phyloP scores from a whole-genome alignment of 2,113 vertebrate species.

The Galbula dea region DNA sequence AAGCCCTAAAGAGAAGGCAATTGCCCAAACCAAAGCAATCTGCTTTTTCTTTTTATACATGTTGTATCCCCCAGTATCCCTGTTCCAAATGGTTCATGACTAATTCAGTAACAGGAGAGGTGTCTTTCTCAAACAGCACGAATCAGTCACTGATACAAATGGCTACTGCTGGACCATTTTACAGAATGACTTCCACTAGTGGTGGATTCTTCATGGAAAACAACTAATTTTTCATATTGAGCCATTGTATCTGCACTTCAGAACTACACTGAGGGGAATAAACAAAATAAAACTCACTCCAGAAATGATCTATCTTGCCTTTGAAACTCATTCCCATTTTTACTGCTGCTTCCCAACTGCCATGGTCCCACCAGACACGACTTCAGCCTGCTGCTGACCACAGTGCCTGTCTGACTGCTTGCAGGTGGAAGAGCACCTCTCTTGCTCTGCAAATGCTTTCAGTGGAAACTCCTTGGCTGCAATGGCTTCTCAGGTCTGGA shows the following conservation, averaged over 20 bases:
- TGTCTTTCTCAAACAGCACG: not conserved
- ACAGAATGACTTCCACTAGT: not conserved
- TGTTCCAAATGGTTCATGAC: not conserved
- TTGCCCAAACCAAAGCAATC: not conserved
- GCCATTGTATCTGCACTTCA: not conserved
- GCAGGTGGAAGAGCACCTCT: not conserved
- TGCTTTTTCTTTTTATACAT: not conserved
- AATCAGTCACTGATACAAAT: not conserved
- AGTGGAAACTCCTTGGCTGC: not conserved
- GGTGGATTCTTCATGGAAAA: not conserved
- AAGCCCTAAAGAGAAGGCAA: not conserved
- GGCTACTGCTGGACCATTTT: not conserved
- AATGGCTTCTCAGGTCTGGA: not conserved
- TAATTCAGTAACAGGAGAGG: not conserved
- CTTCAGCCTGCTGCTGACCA: not conserved
- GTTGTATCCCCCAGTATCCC: not conserved
- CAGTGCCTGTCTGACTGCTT: not conserved
- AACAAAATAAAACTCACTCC: not conserved
- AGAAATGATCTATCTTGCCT: not conserved
- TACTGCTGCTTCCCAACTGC: not conserved
- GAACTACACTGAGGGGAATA: not conserved
- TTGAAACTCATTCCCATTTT: not conserved
- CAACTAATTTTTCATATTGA: not conserved
- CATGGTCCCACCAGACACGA: not conserved
- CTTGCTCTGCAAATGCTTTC: not conserved